Percentiles rank a stretch among this genome's conserved stretches.
These are phyloP conservation scores for Azemiops feae DNA, from an alignment of 2,113 vertebrate genomes.

Conservation along the genomic window DNA sequence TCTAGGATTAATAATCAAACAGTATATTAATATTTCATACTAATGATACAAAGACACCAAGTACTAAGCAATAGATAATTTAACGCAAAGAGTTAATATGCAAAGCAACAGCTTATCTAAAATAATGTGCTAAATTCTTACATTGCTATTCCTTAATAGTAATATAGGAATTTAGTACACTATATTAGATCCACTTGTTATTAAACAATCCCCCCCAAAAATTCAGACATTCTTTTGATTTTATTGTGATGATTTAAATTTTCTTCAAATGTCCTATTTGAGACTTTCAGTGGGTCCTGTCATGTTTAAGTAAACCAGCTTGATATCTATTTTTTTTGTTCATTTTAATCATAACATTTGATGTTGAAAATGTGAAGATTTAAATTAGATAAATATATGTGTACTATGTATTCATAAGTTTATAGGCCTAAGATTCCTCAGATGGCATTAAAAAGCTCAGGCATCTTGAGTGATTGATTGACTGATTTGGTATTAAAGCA, in stretches of 20 bases:
- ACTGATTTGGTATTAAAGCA: conserved; percentile 44
- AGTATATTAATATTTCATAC: background rate
- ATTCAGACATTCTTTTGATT: background rate
- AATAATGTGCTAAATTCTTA: background rate
- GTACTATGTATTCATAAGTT: conserved; percentile 35
- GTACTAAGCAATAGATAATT: background rate
- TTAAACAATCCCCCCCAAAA: background rate
- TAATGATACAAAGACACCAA: background rate
- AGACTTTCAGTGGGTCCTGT: background rate
- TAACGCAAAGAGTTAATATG: background rate
- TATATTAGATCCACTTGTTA: background rate
- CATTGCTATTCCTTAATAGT: background rate
- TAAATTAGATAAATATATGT: background rate
- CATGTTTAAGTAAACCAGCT: background rate
- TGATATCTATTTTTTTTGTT: background rate
- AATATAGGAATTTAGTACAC: background rate
- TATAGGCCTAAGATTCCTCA: conserved; percentile 51
- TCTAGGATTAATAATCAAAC: background rate
- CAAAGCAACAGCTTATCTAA: background rate
- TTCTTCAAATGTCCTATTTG: background rate
- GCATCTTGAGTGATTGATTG: conserved; percentile 29
- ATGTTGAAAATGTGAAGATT: background rate
- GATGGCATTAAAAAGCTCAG: conserved; percentile 55
- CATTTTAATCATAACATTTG: background rate
- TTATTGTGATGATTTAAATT: background rate